Base-by-base conservation (phyloP, 2,113 vertebrate species). In the Cynoglossus semilaevis region DNA sequence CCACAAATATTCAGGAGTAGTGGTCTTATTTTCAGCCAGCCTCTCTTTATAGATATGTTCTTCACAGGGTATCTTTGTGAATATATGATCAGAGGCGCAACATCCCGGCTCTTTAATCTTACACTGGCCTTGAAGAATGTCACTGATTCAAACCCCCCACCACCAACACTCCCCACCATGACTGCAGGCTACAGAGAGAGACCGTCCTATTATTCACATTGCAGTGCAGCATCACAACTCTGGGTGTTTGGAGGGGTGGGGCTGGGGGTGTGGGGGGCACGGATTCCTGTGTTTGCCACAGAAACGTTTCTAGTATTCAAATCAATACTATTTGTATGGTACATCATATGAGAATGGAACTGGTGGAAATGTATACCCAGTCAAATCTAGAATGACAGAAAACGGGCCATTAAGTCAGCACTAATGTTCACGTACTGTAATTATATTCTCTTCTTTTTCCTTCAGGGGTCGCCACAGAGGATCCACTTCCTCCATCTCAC, bases 71-170 rank as follows among this genome's bases (percentile, higher is more conserved):
- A 79, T 83, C 82, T 80, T 84, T 85, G 83, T 87, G 87, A 89
- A 85, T 86, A 80, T 79, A 82, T 89, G 85, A 87, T 87, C 87
- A 87, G 82, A 86, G 76, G 65, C 52, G 42, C 49, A 72, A 77
- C 85, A 84, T 81, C 69, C 57, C 45, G 7, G 59, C 17, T 85
- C 81, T 87, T 85, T 87, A 85, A 90, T 87, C 81, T 87, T 81
- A 78, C 81, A 69, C 76, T 80, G 81, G 82, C 85, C 81, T 85
- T 87, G 84, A 87, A 85, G 86, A 86, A 85, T 80, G 76, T 80
- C 84, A 80, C 77, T 86, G 79, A 82, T 80, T 80, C 66, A 63
- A 70, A 47, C 52, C 37, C 19, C 3, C 48, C 51, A 12, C 9
- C 34, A 4, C 15, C 61, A 47, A 5, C 47, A 36, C 19, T 29